Evolutionary conservation across 2,113 vertebrate species (phyloP).

Genomic region (Tapirus terrestris): DNA sequence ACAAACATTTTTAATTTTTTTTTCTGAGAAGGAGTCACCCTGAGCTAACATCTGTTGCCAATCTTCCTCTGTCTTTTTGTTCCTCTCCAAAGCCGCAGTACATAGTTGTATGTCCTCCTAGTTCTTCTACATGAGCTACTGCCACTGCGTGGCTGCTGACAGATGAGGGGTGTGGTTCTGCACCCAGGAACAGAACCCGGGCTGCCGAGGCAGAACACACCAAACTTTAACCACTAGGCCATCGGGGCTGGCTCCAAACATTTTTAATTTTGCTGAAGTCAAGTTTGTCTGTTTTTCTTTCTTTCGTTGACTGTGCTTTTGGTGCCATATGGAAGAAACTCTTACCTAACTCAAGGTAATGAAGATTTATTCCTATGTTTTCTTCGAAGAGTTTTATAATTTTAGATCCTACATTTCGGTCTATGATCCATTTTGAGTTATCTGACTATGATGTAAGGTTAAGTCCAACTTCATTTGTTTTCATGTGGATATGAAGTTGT

Average conservation of each 20-base stretch:
- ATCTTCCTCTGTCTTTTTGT: no score
- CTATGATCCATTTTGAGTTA: neutral
- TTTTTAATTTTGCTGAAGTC: constrained; percentile 1
- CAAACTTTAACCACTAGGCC: no score
- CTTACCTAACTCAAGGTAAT: neutral
- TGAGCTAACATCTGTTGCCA: no score
- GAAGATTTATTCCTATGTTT: neutral
- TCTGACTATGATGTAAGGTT: neutral
- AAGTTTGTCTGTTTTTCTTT: neutral
- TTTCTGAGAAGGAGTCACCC: no score
- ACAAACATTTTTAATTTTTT: neutral
- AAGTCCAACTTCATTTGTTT: neutral
- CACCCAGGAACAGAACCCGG: no score
- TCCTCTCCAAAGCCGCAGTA: no score
- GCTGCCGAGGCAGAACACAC: no score
- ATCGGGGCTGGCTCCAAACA: no score
- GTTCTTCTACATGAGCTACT: no score
- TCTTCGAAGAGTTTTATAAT: neutral
- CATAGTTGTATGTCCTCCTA: no score
- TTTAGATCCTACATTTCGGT: neutral
- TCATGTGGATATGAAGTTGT: neutral
- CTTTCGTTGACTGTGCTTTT: neutral
- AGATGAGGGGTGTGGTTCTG: no score
- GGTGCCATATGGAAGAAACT: neutral
- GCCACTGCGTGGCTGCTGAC: no score